phyloP scores from a whole-genome alignment of 2,888 invertebrate genomes.

The Drosophila picticornis region DNA sequence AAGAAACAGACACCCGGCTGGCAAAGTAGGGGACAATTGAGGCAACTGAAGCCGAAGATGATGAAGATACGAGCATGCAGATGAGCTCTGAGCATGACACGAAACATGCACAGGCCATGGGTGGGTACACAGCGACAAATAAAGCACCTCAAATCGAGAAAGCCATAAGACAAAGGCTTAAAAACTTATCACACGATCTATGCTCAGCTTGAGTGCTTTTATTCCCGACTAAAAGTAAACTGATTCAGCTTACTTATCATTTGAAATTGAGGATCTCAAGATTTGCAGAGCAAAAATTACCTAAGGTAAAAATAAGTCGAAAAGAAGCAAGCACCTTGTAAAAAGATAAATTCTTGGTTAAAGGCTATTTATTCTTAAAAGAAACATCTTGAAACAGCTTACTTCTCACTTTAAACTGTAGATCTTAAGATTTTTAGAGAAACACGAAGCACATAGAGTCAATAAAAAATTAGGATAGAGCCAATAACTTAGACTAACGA shows the following conservation, averaged over 20 bases:
- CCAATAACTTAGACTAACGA: background rate
- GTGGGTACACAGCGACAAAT: conserved; percentile 1
- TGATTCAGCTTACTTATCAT: background rate
- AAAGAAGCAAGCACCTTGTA: too few species aligned
- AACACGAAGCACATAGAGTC: background rate
- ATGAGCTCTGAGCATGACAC: conserved; percentile 66
- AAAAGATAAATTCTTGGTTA: background rate
- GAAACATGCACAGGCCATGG: conserved; percentile 38
- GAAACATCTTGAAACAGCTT: background rate
- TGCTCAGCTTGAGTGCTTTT: background rate
- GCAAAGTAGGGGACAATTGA: conserved; percentile 60
- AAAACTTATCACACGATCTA: background rate
- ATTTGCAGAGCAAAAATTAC: background rate
- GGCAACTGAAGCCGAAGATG: conserved; percentile 57
- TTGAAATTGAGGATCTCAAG: background rate
- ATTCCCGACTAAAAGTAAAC: background rate
- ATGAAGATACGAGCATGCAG: conserved; percentile 77
- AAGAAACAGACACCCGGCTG: conserved; percentile 77
- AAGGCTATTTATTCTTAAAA: background rate
- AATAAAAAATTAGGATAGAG: background rate
- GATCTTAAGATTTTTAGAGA: background rate
- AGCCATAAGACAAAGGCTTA: background rate
- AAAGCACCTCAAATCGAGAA: background rate
- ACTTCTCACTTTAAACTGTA: fast-evolving
- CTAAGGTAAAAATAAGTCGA: background rate